Conservation (phyloP, 2,113 vertebrate species). For the Craseonycteris thonglongyai region DNA sequence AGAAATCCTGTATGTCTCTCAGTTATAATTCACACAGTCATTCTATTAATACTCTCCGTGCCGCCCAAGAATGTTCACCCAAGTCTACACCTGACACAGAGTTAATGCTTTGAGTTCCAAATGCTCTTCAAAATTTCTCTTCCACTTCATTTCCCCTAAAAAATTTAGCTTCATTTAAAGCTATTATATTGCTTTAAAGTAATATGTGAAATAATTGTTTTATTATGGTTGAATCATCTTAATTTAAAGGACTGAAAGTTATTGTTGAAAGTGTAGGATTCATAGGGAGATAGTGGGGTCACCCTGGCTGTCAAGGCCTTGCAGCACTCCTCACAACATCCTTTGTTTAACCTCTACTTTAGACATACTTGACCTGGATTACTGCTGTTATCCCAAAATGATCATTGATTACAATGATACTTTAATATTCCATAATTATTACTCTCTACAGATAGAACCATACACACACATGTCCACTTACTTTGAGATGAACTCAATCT, state of each 20-base stretch:
- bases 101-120: background rate
- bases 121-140: background rate
- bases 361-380: background rate
- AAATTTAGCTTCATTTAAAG: background rate
- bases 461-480: background rate
- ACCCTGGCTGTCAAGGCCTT: too few relatives aligned
- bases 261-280: background rate
- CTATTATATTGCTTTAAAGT: background rate
- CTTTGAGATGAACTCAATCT: background rate
- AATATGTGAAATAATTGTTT: background rate
- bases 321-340: rapidly evolving
- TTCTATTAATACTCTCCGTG: background rate
- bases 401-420: background rate
- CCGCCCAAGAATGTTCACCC: background rate
- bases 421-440: background rate
- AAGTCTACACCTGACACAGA: background rate
- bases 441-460: background rate
- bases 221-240: background rate
- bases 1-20: background rate
- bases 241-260: background rate
- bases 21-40: background rate
- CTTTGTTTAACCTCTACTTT: background rate
- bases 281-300: background rate
- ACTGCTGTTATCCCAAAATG: background rate
- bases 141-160: background rate